These are phyloP conservation scores for Python bivittatus DNA, from an alignment of 2,113 vertebrate genomes.

Conservation along the genomic window DNA sequence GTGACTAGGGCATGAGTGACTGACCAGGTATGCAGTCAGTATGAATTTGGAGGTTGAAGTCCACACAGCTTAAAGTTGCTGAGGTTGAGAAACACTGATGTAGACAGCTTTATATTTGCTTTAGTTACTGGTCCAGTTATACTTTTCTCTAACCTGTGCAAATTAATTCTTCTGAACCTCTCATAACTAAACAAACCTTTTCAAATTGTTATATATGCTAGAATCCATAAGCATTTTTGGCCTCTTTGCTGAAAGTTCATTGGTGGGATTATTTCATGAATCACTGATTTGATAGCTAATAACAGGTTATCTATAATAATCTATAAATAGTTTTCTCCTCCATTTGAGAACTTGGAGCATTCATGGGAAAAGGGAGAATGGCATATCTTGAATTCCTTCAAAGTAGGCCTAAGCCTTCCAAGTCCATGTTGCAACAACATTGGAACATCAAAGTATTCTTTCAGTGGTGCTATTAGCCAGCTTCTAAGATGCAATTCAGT, in stretches of 20 bases:
- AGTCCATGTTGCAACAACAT: background rate
- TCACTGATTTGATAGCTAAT: conserved; percentile 27
- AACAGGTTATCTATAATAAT: conserved; percentile 16
- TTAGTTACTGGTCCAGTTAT: conserved; percentile 16
- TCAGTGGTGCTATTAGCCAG: background rate
- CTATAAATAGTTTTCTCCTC: background rate
- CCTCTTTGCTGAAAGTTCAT: conserved; percentile 12
- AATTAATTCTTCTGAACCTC: background rate
- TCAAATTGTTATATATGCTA: background rate
- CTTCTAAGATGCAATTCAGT: background rate
- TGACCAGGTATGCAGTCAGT: background rate
- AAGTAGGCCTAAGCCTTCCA: background rate
- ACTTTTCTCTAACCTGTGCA: conserved; percentile 7
- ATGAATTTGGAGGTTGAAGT: too few relatives aligned
- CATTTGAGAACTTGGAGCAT: background rate
- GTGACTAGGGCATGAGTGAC: too few relatives aligned
- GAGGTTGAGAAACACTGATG: too few relatives aligned
- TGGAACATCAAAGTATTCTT: background rate
- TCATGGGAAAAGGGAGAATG: background rate
- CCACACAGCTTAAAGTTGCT: too few relatives aligned
- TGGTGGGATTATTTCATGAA: conserved; percentile 16
- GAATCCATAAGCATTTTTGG: background rate
- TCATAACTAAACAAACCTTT: background rate
- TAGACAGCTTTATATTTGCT: background rate
- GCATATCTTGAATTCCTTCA: background rate